These are phyloP conservation scores for Cantharis nigra DNA, from an alignment of 2,888 invertebrate genomes.

Conservation along the genomic window DNA sequence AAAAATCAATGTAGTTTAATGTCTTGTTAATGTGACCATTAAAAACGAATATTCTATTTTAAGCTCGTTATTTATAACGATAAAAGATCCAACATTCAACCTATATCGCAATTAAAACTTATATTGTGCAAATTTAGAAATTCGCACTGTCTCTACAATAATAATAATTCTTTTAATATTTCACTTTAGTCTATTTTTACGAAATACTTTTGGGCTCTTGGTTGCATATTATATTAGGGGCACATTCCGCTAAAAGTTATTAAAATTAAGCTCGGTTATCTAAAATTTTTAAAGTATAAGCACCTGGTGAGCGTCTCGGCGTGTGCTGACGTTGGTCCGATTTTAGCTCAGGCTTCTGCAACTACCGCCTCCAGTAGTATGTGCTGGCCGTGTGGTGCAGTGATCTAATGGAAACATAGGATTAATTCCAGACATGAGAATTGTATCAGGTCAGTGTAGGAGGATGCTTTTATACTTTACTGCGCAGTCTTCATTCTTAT, in stretches of 20 bases:
- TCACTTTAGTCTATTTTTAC: neutral
- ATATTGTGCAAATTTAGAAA: neutral
- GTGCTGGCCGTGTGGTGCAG: conserved; percentile 39
- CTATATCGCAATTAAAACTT: neutral
- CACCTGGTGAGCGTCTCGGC: conserved; percentile 34
- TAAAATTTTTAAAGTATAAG: neutral
- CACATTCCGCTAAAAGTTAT: neutral
- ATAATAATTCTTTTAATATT: neutral
- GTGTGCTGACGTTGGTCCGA: conserved; percentile 40
- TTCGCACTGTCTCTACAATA: neutral
- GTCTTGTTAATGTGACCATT: neutral
- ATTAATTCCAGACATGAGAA: conserved; percentile 40
- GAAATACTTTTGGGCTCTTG: neutral
- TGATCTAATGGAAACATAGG: conserved; percentile 40
- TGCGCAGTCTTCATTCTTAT: conserved; percentile 21
- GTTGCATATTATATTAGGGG: neutral
- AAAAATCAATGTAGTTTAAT: neutral
- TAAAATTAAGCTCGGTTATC: neutral
- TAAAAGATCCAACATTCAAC: neutral
- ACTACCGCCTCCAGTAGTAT: conserved; percentile 35
- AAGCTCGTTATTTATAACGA: neutral
- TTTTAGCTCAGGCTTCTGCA: conserved; percentile 39
- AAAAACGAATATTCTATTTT: neutral
- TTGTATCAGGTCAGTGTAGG: conserved; percentile 43
- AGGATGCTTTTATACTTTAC: conserved; percentile 10